Conservation (phyloP, 92 coral and sea anemone species). For the Zoanthus gigantus region DNA sequence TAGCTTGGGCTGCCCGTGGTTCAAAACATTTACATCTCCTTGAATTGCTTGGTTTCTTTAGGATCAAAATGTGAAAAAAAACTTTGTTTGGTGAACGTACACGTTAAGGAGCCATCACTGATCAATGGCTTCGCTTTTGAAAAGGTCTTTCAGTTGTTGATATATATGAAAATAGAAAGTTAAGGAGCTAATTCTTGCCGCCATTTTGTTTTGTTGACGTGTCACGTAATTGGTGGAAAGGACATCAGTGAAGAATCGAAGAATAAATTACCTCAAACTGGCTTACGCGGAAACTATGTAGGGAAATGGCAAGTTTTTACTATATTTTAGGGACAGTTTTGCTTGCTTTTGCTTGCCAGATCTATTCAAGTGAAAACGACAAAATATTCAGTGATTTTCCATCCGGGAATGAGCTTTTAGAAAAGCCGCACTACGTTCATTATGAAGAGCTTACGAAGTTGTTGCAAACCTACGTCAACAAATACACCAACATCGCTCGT, state of each 20-base stretch:
- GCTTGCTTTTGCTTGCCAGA: constrained; percentile 34
- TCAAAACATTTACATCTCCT: no score
- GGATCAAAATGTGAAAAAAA: no score
- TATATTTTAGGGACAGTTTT: constrained; percentile 44
- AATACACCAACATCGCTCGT: constrained; percentile 77
- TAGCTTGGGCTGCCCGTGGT: no score
- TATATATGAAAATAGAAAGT: no score
- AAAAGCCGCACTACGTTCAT: constrained; percentile 72
- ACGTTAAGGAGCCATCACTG: no score
- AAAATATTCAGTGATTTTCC: constrained; percentile 1
- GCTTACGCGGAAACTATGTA: background rate
- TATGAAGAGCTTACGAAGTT: constrained; percentile 75
- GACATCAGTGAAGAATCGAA: background rate
- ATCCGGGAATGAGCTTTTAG: constrained; percentile 22
- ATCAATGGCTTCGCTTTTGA: no score
- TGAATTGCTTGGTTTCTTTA: no score
- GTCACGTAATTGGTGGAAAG: constrained; percentile 26
- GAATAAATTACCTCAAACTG: background rate
- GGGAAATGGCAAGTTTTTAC: constrained; percentile 34
- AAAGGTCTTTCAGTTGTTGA: no score
- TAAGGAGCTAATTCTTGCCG: background rate
- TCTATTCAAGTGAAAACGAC: constrained; percentile 8
- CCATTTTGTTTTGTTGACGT: background rate
- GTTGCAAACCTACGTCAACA: constrained; percentile 62
- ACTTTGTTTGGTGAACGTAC: no score